These are phyloP conservation scores for Nansenia antarctica DNA, from an alignment of 2,113 vertebrate genomes.

Conservation along the genomic window DNA sequence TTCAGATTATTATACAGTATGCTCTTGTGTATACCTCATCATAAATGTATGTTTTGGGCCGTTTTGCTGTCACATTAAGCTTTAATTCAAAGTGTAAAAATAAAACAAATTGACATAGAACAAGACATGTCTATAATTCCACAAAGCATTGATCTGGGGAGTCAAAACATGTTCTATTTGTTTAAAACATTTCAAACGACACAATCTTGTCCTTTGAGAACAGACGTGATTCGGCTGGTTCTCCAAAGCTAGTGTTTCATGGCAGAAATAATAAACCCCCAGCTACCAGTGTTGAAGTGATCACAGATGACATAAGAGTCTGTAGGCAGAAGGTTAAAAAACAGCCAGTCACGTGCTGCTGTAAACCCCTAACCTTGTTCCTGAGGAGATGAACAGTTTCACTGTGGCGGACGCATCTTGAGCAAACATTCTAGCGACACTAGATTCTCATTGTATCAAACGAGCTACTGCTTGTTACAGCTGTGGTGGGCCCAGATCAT, in stretches of 20 bases:
- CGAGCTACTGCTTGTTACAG: not conserved
- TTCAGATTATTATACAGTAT: not conserved
- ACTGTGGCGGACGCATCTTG: constrained; percentile 10
- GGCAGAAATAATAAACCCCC: constrained; percentile 56
- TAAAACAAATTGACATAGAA: constrained; percentile 6
- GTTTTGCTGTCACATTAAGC: not conserved
- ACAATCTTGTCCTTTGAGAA: constrained; percentile 34
- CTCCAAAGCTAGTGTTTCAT: constrained; percentile 60
- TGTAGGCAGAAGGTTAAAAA: constrained; percentile 78
- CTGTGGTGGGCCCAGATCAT: constrained; percentile 2
- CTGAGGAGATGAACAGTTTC: constrained; percentile 67
- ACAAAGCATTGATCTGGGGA: constrained; percentile 27
- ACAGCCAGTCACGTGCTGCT: constrained; percentile 70
- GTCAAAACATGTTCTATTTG: constrained; percentile 7
- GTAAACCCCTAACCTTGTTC: constrained; percentile 71
- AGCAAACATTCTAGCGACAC: constrained; percentile 19
- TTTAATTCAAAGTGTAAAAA: not conserved
- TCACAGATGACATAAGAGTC: constrained; percentile 77
- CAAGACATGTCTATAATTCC: constrained; percentile 27
- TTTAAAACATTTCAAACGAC: constrained; percentile 31
- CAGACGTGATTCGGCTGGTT: constrained; percentile 45
- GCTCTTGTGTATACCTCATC: not conserved
- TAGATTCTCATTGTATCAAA: constrained; percentile 3
- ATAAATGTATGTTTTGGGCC: no score
- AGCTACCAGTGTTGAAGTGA: constrained; percentile 71